Conservation (phyloP, 2,888 invertebrate species). For the Rutpela maculata region DNA sequence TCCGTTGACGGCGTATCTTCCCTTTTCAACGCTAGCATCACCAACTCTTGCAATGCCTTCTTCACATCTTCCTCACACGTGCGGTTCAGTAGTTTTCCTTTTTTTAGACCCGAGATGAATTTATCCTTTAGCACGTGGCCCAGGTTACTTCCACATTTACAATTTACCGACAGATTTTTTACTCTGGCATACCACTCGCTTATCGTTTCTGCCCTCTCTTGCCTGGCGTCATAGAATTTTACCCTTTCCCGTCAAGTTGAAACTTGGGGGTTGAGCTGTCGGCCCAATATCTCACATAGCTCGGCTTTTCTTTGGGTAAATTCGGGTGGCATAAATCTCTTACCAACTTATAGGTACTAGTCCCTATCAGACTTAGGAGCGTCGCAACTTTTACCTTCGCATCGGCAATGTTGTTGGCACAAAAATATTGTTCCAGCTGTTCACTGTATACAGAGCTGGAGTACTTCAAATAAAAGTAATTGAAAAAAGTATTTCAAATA, state of each 20-base stretch:
- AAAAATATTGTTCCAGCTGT: slow-evolving; percentile 41
- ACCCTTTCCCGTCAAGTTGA: slow-evolving; percentile 53
- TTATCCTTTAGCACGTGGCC: slow-evolving; percentile 13
- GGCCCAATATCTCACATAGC: slow-evolving; percentile 44
- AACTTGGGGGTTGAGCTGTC: slow-evolving; percentile 50
- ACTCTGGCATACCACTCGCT: slow-evolving; percentile 26
- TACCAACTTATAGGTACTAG: slow-evolving; percentile 22
- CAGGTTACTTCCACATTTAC: slow-evolving; percentile 8
- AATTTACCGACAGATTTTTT: slow-evolving; percentile 24
- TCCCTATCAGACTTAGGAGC: slow-evolving; percentile 53
- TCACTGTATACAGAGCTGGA: too few relatives aligned
- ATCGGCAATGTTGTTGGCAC: slow-evolving; percentile 36
- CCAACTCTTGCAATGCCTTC: background rate
- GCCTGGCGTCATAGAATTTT: slow-evolving; percentile 51
- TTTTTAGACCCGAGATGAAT: slow-evolving; percentile 9
- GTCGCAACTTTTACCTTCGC: slow-evolving; percentile 24
- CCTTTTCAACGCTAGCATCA: background rate
- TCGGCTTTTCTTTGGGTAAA: slow-evolving; percentile 52
- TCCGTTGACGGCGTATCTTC: background rate
- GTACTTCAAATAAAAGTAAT: too few relatives aligned
- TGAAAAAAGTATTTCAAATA: too few relatives aligned
- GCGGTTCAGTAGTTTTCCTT: slow-evolving; percentile 3
- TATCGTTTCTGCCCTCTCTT: slow-evolving; percentile 5
- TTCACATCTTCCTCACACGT: background rate
- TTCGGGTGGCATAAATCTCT: slow-evolving; percentile 56